Conservation (phyloP, 2,113 vertebrate species). For the Alexandromys fortis region DNA sequence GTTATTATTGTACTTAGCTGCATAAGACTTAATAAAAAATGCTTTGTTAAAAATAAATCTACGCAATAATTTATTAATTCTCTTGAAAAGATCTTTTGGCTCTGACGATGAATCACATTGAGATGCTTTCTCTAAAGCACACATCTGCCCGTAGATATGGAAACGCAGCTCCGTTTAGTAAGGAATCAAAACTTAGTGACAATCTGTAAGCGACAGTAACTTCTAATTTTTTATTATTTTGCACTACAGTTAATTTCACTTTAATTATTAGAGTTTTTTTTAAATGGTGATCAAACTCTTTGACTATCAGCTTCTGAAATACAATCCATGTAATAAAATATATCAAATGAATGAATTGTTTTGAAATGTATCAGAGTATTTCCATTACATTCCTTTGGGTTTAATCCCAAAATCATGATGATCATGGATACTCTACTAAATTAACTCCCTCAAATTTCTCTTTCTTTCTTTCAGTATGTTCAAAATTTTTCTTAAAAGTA, state of each 20-base stretch:
- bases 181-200: constrained; percentile 59
- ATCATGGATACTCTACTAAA: constrained; percentile 35
- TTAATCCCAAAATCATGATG: constrained; percentile 42
- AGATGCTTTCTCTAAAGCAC: constrained; percentile 61
- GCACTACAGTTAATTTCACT: constrained; percentile 67
- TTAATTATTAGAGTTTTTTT: constrained; percentile 65
- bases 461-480: not conserved
- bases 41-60: constrained; percentile 84
- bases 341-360: constrained; percentile 69
- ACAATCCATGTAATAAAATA: constrained; percentile 63
- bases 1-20: constrained; percentile 80
- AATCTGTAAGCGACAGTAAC: constrained; percentile 18
- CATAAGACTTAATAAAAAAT: constrained; percentile 81
- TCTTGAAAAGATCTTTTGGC: constrained; percentile 56
- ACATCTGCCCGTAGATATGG: constrained; percentile 56
- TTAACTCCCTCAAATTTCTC: constrained; percentile 53
- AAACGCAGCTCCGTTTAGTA: constrained; percentile 43
- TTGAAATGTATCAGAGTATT: constrained; percentile 59
- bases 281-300: constrained; percentile 69
- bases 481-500: constrained; percentile 62
- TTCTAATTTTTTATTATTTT: constrained; percentile 62
- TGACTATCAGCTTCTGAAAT: constrained; percentile 58
- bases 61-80: constrained; percentile 76
- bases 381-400: constrained; percentile 53
- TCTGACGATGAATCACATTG: constrained; percentile 44